These are phyloP conservation scores for Andrena chrysosceles DNA, from an alignment of 2,888 invertebrate genomes.

Conservation along the genomic window DNA sequence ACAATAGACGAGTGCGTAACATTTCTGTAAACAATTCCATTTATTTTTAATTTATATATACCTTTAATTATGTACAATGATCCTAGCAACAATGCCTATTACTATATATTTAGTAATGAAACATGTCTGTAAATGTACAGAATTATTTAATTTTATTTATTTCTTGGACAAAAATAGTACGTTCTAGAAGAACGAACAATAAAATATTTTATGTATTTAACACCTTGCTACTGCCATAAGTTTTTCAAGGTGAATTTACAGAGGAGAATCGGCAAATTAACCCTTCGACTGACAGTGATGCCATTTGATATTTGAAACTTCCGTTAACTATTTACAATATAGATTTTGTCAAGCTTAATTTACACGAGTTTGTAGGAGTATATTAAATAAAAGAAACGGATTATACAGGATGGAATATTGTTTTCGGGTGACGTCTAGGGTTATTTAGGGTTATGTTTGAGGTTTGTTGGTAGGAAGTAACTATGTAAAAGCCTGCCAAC, in stretches of 20 bases:
- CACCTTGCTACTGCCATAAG: background rate
- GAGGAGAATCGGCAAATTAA: background rate
- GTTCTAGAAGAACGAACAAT: background rate
- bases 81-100: constrained; percentile 21
- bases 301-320: too few relatives aligned
- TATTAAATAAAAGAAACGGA: too few relatives aligned
- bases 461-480: too few relatives aligned
- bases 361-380: too few relatives aligned
- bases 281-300: background rate
- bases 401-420: too few relatives aligned
- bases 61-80: background rate
- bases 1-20: background rate
- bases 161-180: background rate
- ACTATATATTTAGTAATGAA: background rate
- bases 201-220: constrained; percentile 15
- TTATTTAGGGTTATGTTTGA: too few relatives aligned
- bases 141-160: constrained; percentile 40
- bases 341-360: too few relatives aligned
- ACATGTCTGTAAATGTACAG: constrained; percentile 2
- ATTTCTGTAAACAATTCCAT: background rate
- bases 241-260: background rate
- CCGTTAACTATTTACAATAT: too few relatives aligned
- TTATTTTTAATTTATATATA: constrained; percentile 26
- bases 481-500: too few relatives aligned
- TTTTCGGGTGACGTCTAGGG: too few relatives aligned